phyloP scores from a whole-genome alignment of 2,797 vertebrate species.

The Pelochelys cantorii region DNA sequence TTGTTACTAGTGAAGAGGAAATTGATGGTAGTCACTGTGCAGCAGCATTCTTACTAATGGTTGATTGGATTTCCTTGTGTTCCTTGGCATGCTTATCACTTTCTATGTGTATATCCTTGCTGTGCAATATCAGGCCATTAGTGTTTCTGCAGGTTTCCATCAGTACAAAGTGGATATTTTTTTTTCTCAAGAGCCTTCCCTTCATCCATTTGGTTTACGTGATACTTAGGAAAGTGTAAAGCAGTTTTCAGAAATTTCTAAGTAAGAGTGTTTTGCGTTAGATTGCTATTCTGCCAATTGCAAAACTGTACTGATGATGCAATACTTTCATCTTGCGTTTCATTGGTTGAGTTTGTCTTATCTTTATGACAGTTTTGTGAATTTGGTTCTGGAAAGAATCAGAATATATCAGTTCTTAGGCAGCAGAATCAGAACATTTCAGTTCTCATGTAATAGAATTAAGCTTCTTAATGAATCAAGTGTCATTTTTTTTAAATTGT shows the following conservation, averaged over 20 bases:
- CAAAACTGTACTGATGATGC: neutral
- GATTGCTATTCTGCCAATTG: neutral
- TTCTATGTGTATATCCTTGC: fast-evolving
- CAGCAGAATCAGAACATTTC: neutral
- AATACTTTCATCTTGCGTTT: slow-evolving; percentile 59
- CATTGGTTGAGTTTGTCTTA: slow-evolving; percentile 48
- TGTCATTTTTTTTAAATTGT: slow-evolving; percentile 2
- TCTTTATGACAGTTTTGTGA: slow-evolving; percentile 47
- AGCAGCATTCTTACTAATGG: fast-evolving
- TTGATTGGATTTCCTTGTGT: neutral
- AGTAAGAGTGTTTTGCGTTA: neutral
- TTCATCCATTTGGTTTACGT: neutral
- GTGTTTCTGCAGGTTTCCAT: neutral
- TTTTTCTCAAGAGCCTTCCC: neutral
- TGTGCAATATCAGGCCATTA: neutral
- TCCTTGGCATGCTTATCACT: neutral
- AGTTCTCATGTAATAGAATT: neutral
- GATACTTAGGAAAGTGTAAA: neutral
- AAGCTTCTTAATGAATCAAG: slow-evolving; percentile 4
- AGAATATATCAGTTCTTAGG: neutral
- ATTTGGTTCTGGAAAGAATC: slow-evolving; percentile 18
- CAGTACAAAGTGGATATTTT: neutral
- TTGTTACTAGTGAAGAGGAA: neutral
- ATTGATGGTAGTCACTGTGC: fast-evolving
- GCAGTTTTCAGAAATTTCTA: slow-evolving; percentile 6